These are phyloP conservation scores for Osmerus eperlanus DNA, from an alignment of 2,113 vertebrate species.

Conservation along the genomic window DNA sequence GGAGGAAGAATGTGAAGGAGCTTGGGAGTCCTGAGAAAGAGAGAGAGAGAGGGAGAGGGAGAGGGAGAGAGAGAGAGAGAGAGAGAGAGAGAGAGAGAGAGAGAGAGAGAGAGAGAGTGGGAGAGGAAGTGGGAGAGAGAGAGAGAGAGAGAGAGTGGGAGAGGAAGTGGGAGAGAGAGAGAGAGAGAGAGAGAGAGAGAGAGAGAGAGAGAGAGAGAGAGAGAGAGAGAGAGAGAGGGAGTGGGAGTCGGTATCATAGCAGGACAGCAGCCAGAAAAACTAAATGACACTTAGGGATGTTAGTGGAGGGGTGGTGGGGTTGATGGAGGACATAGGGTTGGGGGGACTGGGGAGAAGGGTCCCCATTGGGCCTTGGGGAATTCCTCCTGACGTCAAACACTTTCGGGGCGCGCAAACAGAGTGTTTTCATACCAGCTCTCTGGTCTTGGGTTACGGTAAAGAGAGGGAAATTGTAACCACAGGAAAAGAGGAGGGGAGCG, in stretches of 20 bases:
- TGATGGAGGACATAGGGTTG: not conserved
- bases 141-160: no score
- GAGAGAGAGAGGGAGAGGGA: not conserved
- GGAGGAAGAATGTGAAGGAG: not conserved
- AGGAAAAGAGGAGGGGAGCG: conserved; percentile 39
- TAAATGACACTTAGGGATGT: no score
- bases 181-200: no score
- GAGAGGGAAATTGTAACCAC: conserved; percentile 62
- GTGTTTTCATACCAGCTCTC: conserved; percentile 63
- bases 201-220: no score
- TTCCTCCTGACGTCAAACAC: conserved; percentile 64
- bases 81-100: no score
- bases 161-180: no score
- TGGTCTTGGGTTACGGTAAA: conserved; percentile 55
- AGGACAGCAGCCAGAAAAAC: not conserved
- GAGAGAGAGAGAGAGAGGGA: no score
- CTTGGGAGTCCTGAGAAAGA: not conserved
- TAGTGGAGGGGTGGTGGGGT: not conserved
- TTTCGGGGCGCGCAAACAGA: conserved; percentile 37
- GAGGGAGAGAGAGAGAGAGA: not conserved
- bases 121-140: no score
- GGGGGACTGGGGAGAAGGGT: conserved; percentile 42
- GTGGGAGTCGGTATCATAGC: not conserved
- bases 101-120: no score
- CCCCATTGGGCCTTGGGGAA: conserved; percentile 58